Evolutionary conservation across 1,140 invertebrate species (phyloP), one percentile per base, ranked within the genome.

Genomic region (Aphidius ervi): DNA sequence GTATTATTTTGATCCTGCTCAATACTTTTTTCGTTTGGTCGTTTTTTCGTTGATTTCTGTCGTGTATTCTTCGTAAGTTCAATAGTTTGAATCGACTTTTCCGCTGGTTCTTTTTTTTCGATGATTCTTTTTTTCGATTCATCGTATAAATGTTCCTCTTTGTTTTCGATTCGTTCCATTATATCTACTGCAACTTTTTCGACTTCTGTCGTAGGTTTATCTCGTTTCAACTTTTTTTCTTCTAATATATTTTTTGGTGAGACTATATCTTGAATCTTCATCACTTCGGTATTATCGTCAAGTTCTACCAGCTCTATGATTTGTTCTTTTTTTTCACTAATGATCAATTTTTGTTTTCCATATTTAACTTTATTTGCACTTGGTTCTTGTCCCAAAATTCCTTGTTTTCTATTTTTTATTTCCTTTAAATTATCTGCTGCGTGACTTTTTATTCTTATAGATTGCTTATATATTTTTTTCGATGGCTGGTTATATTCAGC

Each of bases 171-270:
- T 16, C 16, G 0, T 16, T 16, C 16, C 16, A 16, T 16, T 16
- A 16, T 16, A 16, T 73, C 53, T 45, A 62, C 62, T 5, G 43
- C 39, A 0, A 41, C 10, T 45, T 58, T 47, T 65, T 56, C 46
- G 31, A 56, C 46, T 65, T 71, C 70, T 66, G 70, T 56, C 50
- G 72, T 66, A 5, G 59, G 56, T 59, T 66, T 66, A 1, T 72
- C 71, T 16, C 74, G 71, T 59, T 74, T 77, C 9, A 78, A 61
- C 41, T 59, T 70, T 6, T 75, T 69, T 64, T 78, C 69, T 58
- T 73, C 66, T 55, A 31, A 31, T 31, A 2, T 4, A 31, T 4
- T 31, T 31, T 31, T 31, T 31, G 1, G 0, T 31, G 23, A 1
- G 23, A 2, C 23, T 31, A 31, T 31, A 31, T 31, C 2, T 31